Evolutionary conservation across 1,140 invertebrate genomes (phyloP).

Genomic region (Megalopta genalis): DNA sequence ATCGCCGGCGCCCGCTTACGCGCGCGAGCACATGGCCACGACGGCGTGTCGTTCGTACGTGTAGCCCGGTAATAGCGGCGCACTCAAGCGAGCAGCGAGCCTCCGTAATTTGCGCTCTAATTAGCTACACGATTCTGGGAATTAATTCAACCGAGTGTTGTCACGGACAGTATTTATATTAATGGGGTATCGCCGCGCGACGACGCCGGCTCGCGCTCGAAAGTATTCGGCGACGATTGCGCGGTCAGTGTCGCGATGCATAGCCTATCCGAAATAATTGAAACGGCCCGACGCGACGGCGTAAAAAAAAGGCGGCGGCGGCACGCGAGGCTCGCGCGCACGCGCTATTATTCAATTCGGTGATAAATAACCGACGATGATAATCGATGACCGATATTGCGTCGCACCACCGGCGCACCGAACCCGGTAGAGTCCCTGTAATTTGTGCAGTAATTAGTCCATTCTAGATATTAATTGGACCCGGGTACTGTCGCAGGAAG

Average conservation of each 20-base stretch:
- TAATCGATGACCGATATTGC: conserved; percentile 47
- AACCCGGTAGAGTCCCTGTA: conserved; percentile 42
- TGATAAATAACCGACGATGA: conserved; percentile 38
- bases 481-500: conserved; percentile 49
- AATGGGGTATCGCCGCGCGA: conserved; percentile 16
- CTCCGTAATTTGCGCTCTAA: conserved; percentile 45
- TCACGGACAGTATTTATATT: conserved; percentile 44
- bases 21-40: too few species aligned
- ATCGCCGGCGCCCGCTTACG: conserved; percentile 23
- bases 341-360: conserved; percentile 31
- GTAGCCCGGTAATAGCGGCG: conserved; percentile 23
- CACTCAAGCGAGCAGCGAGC: conserved; percentile 26
- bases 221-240: conserved; percentile 23
- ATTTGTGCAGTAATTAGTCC: conserved; percentile 59
- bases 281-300: conserved; percentile 4
- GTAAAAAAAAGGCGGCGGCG: background rate
- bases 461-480: conserved; percentile 60
- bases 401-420: conserved; percentile 19
- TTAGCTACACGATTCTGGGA: conserved; percentile 47
- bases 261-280: conserved; percentile 26
- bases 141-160: conserved; percentile 47
- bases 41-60: background rate
- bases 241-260: too few species aligned
- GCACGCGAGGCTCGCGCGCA: background rate
- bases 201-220: background rate